Evolutionary conservation across 2,888 invertebrate genomes (phyloP).

Genomic region (Chrysomela aeneicollis): DNA sequence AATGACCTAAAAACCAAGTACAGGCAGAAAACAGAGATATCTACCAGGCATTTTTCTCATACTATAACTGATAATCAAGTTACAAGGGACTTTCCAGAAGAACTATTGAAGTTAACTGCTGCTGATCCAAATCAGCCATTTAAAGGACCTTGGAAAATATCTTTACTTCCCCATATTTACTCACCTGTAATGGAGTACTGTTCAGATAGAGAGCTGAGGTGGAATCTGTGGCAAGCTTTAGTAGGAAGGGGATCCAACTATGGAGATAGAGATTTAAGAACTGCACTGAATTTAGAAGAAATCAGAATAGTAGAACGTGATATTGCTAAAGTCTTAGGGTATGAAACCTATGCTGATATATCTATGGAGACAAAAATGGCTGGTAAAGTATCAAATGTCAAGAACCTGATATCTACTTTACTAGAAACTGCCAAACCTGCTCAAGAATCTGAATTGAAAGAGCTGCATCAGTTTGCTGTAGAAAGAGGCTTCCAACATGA

Average conservation of each 20-base stretch:
- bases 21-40: conserved; percentile 71
- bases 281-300: conserved; percentile 79
- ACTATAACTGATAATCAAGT: conserved; percentile 71
- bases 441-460: conserved; percentile 78
- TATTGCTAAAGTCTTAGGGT: conserved; percentile 82
- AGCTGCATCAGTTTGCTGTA: conserved; percentile 76
- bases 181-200: conserved; percentile 85
- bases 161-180: conserved; percentile 77
- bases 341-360: conserved; percentile 80
- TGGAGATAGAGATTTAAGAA: conserved; percentile 71
- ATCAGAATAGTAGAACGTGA: conserved; percentile 74
- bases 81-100: conserved; percentile 78
- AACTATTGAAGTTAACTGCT: conserved; percentile 72
- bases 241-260: conserved; percentile 74
- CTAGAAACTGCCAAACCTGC: conserved; percentile 74
- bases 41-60: conserved; percentile 73
- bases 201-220: conserved; percentile 77
- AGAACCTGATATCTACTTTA: conserved; percentile 72
- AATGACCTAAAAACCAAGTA: conserved; percentile 69
- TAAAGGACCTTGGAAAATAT: conserved; percentile 86
- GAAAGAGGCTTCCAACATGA: conserved; percentile 74
- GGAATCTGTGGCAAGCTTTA: conserved; percentile 86
- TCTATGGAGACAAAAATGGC: conserved; percentile 96
- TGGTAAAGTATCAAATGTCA: conserved; percentile 67
- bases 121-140: conserved; percentile 66